Evolutionary conservation across 2,113 vertebrate genomes (phyloP), one percentile per base, ranked within the genome.

Genomic region (Telmatochromis brachygnathus): DNA sequence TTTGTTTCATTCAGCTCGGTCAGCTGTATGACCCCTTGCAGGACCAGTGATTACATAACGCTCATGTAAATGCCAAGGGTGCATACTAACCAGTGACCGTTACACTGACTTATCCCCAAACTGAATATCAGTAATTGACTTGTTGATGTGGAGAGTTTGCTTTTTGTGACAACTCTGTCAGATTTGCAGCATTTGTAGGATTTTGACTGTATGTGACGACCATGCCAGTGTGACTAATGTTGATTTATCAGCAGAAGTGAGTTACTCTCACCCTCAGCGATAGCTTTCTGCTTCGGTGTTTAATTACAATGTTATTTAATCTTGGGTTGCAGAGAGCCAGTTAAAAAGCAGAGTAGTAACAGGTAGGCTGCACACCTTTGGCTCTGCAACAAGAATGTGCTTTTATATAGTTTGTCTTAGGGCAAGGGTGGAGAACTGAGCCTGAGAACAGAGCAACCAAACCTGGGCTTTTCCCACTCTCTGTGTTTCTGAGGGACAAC

Each of bases 361-460:
- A 33, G 70, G 47, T 81, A 49, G 23, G 15, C 12, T 77, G n/a
- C 15, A 4, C 42, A 30, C 26, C 30, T 35, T 86, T 84, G 79
- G 47, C 86, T 84, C n/a, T 3, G 8, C 7, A 54, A 6, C 86
- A 86, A 68, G 88, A 90, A 88, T 90, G 82, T 58, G 23, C 26
- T 86, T 84, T 90, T 68, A 51, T 82, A 4, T 17, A 55, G 53
- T 68, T 42, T 86, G 87, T 39, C 91, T 87, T 51, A 4, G 19
- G 54, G 88, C 60, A 9, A 88, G 86, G 90, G 89, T 75, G 88
- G 89, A 91, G 89, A 83, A 7, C 23, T 17, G 14, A 45, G 68
- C 51, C 81, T 86, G 35, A 49, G 35, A 6, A 45, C 47, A 37
- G 8, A 86, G 19, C 33, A 37, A 23, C 37, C 62, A 10, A 23